These are phyloP conservation scores for Mamestra brassicae DNA, from an alignment of 2,888 invertebrate genomes.

Conservation along the genomic window DNA sequence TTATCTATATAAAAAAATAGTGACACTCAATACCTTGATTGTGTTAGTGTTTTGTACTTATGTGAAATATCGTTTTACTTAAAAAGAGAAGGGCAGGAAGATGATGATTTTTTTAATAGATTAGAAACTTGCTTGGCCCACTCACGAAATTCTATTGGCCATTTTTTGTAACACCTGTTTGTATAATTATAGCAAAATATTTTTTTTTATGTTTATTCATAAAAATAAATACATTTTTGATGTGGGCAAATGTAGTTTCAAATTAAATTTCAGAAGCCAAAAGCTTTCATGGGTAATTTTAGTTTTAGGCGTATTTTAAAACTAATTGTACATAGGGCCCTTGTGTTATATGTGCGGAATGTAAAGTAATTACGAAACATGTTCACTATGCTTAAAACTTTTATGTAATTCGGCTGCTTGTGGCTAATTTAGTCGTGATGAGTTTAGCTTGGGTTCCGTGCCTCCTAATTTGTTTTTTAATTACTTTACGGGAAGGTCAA, in stretches of 20 bases:
- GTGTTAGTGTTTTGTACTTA: not conserved
- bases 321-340: not conserved
- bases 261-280: not conserved
- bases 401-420: constrained; percentile 43
- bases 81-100: too few relatives aligned
- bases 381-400: constrained; percentile 44
- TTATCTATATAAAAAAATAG: too few relatives aligned
- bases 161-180: too few relatives aligned
- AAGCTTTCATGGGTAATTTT: not conserved
- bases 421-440: constrained; percentile 36
- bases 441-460: constrained; percentile 34
- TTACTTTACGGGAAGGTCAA: constrained; percentile 29
- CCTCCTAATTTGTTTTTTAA: constrained; percentile 45
- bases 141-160: not conserved
- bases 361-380: constrained; percentile 42
- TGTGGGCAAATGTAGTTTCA: not conserved
- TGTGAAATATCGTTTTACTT: not conserved
- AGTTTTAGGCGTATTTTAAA: constrained; percentile 1
- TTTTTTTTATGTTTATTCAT: too few relatives aligned
- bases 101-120: not conserved
- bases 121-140: not conserved
- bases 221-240: not conserved
- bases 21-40: not conserved
- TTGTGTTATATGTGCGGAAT: constrained; percentile 20
- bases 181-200: too few relatives aligned